Evolutionary conservation across 2,888 invertebrate species (phyloP), one percentile per base, ranked within the genome.

Genomic region (Pseudoips prasinana): DNA sequence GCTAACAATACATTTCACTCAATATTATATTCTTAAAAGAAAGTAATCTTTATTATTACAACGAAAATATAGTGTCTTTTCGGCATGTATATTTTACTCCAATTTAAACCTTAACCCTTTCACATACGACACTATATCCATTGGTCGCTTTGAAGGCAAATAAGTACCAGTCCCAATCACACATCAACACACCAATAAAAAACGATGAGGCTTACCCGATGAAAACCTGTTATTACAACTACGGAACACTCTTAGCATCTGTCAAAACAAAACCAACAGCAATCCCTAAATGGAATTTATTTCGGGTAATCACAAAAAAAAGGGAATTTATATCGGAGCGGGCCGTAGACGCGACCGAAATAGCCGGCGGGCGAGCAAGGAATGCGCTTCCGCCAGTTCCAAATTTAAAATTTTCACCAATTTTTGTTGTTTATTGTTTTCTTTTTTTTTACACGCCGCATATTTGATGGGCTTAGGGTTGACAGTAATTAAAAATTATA

Each of bases 321-420:
- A n/a, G n/a, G n/a, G 28, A 36, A 20, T 44, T 37, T 41, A 39
- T 57, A 43, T 53, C 44, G 39, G 36, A 28, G 45, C 37, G 24
- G 32, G 34, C 40, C 7, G 42, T 39, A 49, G 44, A 51, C 55
- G 48, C 59, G 64, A 64, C 72, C 58, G 64, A 72, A 70, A 70
- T 76, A 76, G 71, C 60, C 57, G 58, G 46, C 54, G 58, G 33
- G 50, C 64, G 64, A 37, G 44, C 44, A 36, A 25, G 72, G 79
- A 74, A 77, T 78, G 75, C 49, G 64, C 73, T 77, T 75, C 78
- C 77, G 77, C 56, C 58, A 52, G 68, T 73, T 76, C 79, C 69
- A 71, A 64, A 68, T 74, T 71, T 67, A 69, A 72, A 68, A 60
- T 60, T 69, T 71, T 57, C 66, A 70, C 66, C 43, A 50, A 54